Evolutionary conservation across 2,113 vertebrate genomes (phyloP), one percentile per base, ranked within the genome.

Genomic region (Scomber japonicus): DNA sequence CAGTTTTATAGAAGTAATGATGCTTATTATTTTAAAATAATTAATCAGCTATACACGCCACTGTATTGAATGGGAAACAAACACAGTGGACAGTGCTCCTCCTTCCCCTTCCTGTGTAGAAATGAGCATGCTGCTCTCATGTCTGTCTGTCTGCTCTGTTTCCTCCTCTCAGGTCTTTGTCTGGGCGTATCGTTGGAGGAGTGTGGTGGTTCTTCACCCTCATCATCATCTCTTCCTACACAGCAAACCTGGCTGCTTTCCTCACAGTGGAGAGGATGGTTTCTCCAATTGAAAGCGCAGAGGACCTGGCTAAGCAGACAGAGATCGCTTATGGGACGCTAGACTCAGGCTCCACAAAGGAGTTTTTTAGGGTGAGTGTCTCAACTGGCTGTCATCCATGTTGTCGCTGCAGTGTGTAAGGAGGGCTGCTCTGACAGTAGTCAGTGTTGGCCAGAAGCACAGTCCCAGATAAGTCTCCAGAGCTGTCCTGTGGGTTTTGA

Each of bases 121-220:
- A 63, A 12, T 48, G 40, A 84, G 44, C 78, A 10, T 7, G 10
- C 46, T 71, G 77, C 83, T 79, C 69, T 89, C 85, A 66, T 45
- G 40, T 87, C 46, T 73, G n/a, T 61, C 19, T 35, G 11, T 56
- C 44, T 82, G 56, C 67, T 87, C 60, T 73, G 44, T 64, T 21
- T 75, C 11, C 30, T 68, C 56, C 70, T 82, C 57, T 63, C 91
- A 99, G 97, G 95, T 99, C 97, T 93, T 95, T 99, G 86, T 98
- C 97, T 9, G 97, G 97, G 73, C 96, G 97, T 84, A 99, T 99
- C 80, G 97, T 99, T 0, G 97, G 97, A 94, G 97, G 97, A 53
- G 97, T 99, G 90, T 99, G 97, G 97, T 99, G 97, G 97, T 99
- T 99, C 94, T 99, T 99, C 95, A 99, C 97, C 75, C 96, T 99